Base-by-base conservation (phyloP, 2,888 invertebrate species). In the Perizoma affinitatum region DNA sequence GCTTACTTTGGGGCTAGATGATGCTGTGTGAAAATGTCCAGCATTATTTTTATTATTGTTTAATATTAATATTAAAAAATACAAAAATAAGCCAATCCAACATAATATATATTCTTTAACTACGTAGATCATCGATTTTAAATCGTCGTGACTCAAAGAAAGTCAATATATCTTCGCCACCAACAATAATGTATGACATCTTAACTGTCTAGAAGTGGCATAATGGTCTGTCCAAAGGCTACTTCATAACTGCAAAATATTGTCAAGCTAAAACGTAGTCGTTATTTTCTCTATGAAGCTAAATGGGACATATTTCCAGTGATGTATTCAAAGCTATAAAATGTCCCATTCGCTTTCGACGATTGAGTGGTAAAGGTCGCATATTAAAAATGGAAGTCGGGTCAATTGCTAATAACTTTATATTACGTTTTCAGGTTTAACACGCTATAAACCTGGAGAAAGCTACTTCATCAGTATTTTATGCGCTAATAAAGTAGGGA, bases 371-470 rank as follows among this genome's bases (percentile, higher is more conserved):
- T 36, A 42, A 42, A 42, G 10, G 55, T 49, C 43, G 49, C 6
- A 34, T 41, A 38, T 7, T 36, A 49, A 43, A 41, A 38, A 42
- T 49, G 4, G 33, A 45, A 56, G 38, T 44, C n/a, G 10, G 42
- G n/a, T 42, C 10, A 42, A 42, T 22, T 22, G 22, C 22, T 2
- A 22, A 22, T 22, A 22, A 22, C 22, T 22, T 22, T 22, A n/a
- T n/a, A 42, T 6, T 10, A 10, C 44, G 35, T 57, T 57, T 57
- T 57, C 57, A 57, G 51, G 46, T 57, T 50, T 56, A 33, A 50
- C 50, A 45, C 50, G 46, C 56, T 45, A 50, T 56, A 45, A 56
- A 56, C 34, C 11, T 41, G 41, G 50, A 45, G 51, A 58, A 52
- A 51, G 51, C 51, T 9, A 35, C 11, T 9, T 46, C 40, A 57